Percentiles rank a stretch among this genome's conserved stretches.
Evolutionary conservation across 1,140 invertebrate species (phyloP).

Genomic region (Triops longicaudatus): DNA sequence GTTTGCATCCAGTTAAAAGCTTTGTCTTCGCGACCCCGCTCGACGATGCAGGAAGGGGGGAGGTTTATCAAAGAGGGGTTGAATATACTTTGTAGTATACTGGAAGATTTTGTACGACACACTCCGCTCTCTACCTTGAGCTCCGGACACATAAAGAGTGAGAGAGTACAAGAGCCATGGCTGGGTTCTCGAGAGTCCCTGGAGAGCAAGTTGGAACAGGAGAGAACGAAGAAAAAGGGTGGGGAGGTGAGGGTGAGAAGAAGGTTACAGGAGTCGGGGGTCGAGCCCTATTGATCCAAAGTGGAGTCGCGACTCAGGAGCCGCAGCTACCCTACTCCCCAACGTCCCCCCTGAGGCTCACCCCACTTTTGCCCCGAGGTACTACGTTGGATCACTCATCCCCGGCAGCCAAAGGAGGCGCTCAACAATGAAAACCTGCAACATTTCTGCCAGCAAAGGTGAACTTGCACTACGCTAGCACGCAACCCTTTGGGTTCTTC

Average conservation of each 20-base stretch:
- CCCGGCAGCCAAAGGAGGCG: neutral
- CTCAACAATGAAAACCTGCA: constrained; percentile 2
- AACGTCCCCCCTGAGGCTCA: neutral
- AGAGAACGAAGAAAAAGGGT: neutral
- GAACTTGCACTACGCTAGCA: neutral
- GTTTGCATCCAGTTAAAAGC: constrained; percentile 5
- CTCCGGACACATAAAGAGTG: neutral
- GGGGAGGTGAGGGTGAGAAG: neutral
- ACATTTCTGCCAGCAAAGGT: constrained; percentile 11
- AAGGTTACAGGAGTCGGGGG: neutral
- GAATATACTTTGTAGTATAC: constrained; percentile 3
- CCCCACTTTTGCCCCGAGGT: neutral
- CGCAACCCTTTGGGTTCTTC: neutral
- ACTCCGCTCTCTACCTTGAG: neutral
- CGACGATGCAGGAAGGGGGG: neutral
- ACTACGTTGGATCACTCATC: neutral
- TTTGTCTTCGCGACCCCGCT: neutral
- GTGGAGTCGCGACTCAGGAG: constrained; percentile 4
- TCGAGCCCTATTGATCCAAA: constrained; percentile 14
- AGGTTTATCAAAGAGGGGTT: neutral
- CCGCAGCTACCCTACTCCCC: neutral
- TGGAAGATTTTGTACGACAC: neutral
- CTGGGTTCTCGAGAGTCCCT: constrained; percentile 1
- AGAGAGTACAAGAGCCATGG: constrained; percentile 5
- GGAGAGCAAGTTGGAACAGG: constrained; percentile 14